Evolutionary conservation across 1,140 invertebrate genomes (phyloP).

Genomic region (Dinothrombium tinctorium): DNA sequence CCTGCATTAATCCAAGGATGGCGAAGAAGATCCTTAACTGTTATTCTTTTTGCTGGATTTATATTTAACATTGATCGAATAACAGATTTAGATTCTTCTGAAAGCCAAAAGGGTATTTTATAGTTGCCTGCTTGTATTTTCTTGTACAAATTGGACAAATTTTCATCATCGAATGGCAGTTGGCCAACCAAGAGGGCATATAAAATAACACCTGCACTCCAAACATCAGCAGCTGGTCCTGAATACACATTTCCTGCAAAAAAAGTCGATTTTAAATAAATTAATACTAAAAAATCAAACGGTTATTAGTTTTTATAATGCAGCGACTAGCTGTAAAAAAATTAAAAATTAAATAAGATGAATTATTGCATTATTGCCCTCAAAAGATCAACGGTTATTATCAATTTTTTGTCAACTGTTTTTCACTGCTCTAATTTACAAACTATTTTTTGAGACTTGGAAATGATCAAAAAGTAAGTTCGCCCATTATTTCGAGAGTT

Average conservation of each 20-base stretch:
- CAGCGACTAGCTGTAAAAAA: no score
- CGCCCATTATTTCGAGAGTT: no score
- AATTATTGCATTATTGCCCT: no score
- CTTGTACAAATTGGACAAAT: slow-evolving; percentile 82
- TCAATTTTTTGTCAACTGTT: no score
- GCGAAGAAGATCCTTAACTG: slow-evolving; percentile 36
- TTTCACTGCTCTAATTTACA: no score
- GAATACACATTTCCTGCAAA: slow-evolving; percentile 44
- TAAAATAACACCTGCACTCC: slow-evolving; percentile 94
- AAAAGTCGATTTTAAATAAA: slow-evolving; percentile 1
- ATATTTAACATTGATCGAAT: slow-evolving; percentile 46
- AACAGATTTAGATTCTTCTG: slow-evolving; percentile 33
- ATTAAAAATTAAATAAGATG: no score
- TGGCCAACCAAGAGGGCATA: slow-evolving; percentile 73
- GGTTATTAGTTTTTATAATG: no score
- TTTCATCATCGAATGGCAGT: slow-evolving; percentile 97
- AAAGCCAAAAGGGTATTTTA: slow-evolving; percentile 42
- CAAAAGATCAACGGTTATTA: no score
- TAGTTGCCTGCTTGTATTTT: slow-evolving; percentile 83
- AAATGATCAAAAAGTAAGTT: no score
- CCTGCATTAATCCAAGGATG: slow-evolving; percentile 45
- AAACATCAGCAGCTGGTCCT: slow-evolving; percentile 86
- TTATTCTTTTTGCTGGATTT: slow-evolving; percentile 44
- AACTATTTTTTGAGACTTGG: no score
- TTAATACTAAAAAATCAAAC: no score